Base-by-base conservation (phyloP, 2,113 vertebrate genomes). In the Caloenas nicobarica region DNA sequence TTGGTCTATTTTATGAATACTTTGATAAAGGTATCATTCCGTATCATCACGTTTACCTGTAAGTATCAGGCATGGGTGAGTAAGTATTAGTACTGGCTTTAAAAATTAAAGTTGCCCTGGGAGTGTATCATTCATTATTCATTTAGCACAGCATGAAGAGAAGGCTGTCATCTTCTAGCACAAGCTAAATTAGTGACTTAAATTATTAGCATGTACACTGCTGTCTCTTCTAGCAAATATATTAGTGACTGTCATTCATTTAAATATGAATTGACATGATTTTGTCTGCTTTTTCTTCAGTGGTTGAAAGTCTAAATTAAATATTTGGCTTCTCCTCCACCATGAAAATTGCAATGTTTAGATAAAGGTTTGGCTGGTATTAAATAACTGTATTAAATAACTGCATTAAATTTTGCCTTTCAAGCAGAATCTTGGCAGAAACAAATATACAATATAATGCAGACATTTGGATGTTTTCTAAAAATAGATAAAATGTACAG, bases 181-280 rank as follows among this genome's bases (percentile, higher is more conserved):
- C 89, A 87, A 94, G 81, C 83, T 91, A 93, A 95, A 97, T 95
- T 96, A 97, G 95, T 89, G 86, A 89, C 86, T 89, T 96, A 92
- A 95, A 95, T 95, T 95, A 94, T 93, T 92, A 97, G 91, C 91
- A 58, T 77, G 92, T 91, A 84, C 78, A 57, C 36, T 89, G 56
- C 89, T 97, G 90, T 89, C 81, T 93, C 68, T 80, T 95, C 31
- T 84, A 90, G 91, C 77, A 86, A 74, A 86, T 91, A 26, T 25
- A 85, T 91, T 92, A 60, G 54, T 80, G 85, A 83, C 66, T 88
- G 81, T 95, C 94, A 93, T 70, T 36, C 46, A 61, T 81, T 83
- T 88, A 95, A 95, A 96, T 78, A 38, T 10, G 34, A 87, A 46
- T n/a, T 94, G 94, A 85, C 71, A 7, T 72, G 69, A 88, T 88